Conservation (phyloP, 2,113 vertebrate genomes). For the Ammodytes dubius region DNA sequence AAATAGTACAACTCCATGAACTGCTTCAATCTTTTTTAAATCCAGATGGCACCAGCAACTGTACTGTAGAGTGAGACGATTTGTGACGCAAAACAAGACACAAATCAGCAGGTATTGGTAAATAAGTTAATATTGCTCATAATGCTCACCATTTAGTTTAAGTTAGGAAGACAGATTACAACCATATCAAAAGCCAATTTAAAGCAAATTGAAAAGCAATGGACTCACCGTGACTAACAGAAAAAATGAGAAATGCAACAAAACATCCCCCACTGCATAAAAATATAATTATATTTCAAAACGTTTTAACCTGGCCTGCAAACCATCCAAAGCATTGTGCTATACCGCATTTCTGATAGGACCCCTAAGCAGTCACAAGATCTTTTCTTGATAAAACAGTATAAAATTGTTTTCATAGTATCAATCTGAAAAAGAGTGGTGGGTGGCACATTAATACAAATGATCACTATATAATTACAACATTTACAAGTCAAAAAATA, state of each 20-base stretch:
- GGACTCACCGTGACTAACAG: conserved; percentile 20
- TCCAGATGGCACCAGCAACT: conserved; percentile 48
- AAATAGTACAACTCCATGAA: conserved; percentile 45
- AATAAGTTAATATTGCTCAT: conserved; percentile 75
- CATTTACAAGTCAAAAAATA: conserved; percentile 85
- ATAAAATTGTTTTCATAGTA: conserved; percentile 75
- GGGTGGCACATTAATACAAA: conserved; percentile 86
- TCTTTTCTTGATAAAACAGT: conserved; percentile 68
- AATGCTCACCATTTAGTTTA: conserved; percentile 58
- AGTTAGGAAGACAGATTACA: conserved; percentile 74
- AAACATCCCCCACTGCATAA: conserved; percentile 18
- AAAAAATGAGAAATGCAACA: conserved; percentile 28
- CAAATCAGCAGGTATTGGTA: conserved; percentile 51
- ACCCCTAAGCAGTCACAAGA: conserved; percentile 53
- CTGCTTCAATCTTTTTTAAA: conserved; percentile 9
- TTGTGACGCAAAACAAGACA: conserved; percentile 58
- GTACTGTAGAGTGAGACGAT: conserved; percentile 45
- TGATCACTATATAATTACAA: conserved; percentile 84
- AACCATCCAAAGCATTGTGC: conserved; percentile 68
- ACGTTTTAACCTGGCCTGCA: conserved; percentile 36
- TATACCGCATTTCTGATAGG: conserved; percentile 39
- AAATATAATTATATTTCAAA: conserved; percentile 37
- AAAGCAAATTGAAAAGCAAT: conserved; percentile 60
- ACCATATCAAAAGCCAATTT: conserved; percentile 57
- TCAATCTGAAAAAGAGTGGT: conserved; percentile 75